phyloP scores from a whole-genome alignment of 2,113 vertebrate genomes.

The Microcebus ravelobensis region DNA sequence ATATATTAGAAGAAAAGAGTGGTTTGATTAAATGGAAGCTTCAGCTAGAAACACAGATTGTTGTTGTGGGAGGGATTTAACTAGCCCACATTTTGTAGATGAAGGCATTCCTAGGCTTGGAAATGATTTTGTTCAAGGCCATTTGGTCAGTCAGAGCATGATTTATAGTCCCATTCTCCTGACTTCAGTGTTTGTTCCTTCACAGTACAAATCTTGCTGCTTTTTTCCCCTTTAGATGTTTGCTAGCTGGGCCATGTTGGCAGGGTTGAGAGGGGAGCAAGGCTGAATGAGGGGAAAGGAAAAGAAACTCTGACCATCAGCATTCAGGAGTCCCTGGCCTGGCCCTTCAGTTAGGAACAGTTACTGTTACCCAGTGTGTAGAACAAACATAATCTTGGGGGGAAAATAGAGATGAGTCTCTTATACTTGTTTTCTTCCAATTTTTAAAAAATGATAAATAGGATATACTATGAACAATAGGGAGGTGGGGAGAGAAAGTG shows the following conservation, averaged over 20 bases:
- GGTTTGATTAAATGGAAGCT: neutral
- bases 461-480: slow-evolving; percentile 8
- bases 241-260: neutral
- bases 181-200: neutral
- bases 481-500: slow-evolving; percentile 23
- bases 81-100: neutral
- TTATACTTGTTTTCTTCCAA: neutral
- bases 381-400: neutral
- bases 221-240: neutral
- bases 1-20: neutral
- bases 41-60: neutral
- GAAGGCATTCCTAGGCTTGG: neutral
- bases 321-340: neutral
- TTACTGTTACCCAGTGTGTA: neutral
- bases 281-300: neutral
- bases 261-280: neutral
- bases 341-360: neutral
- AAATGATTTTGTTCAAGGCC: neutral
- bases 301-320: neutral
- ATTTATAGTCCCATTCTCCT: neutral
- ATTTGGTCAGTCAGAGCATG: neutral
- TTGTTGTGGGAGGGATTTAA: neutral
- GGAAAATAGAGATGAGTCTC: neutral
- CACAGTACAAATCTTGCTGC: neutral
- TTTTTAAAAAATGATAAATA: neutral